Conservation (phyloP, 2,113 vertebrate species). For the Glaucomys volans region DNA sequence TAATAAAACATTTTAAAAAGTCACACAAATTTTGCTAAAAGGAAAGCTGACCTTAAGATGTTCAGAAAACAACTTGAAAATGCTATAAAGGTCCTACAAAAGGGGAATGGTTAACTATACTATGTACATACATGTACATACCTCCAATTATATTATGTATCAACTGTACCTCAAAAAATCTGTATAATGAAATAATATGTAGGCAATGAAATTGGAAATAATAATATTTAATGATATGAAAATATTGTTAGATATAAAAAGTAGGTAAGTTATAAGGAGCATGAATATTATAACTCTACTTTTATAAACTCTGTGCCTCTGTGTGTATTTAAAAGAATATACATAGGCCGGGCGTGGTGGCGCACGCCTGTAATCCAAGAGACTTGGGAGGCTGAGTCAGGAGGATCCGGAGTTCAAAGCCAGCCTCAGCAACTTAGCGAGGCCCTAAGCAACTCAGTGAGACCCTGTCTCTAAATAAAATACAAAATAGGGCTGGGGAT, state of each 20-base stretch:
- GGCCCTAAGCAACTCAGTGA: no score
- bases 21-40: not conserved
- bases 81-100: not conserved
- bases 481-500: no score
- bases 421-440: no score
- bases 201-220: not conserved
- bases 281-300: not conserved
- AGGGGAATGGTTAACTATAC: accelerated
- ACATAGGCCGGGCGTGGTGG: no score
- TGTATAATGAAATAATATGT: not conserved
- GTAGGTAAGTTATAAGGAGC: not conserved
- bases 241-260: not conserved
- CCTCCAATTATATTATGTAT: not conserved
- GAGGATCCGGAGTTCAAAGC: no score
- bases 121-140: no score
- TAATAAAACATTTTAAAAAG: not conserved
- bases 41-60: not conserved
- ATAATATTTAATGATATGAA: not conserved
- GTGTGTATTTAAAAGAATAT: not conserved
- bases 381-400: no score
- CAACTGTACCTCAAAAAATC: not conserved
- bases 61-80: not conserved
- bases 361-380: no score
- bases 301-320: not conserved
- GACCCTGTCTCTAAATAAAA: no score